A percentile compares a stretch with the other conserved stretches of the same genome.
Evolutionary conservation across 2,888 invertebrate species (phyloP).

Genomic region (Ennomos fuscantarius): DNA sequence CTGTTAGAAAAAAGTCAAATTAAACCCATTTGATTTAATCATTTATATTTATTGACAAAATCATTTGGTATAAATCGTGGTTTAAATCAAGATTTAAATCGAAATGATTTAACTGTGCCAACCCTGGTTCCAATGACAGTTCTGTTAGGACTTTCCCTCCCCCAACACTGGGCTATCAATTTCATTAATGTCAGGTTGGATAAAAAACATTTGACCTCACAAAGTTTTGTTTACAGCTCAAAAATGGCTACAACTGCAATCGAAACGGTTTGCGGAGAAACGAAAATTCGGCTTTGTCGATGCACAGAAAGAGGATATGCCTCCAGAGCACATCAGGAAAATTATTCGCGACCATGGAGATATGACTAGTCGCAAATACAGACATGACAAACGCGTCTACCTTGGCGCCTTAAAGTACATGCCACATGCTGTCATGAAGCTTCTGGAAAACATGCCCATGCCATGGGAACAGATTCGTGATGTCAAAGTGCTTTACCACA

Average conservation of each 20-base stretch:
- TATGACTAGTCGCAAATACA: constrained; percentile 99
- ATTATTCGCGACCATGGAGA: constrained; percentile 99
- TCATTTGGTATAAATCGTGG: no score
- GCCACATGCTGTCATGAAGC: constrained; percentile 99
- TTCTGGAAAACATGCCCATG: constrained; percentile 99
- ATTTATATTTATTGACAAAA: no score
- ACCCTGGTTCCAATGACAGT: no score
- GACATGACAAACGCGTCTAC: constrained; percentile 99
- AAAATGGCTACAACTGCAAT: constrained; percentile 99
- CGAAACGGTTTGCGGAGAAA: constrained; percentile 99
- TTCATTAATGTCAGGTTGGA: no score
- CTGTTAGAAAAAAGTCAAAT: no score
- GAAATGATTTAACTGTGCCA: no score
- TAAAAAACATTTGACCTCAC: no score
- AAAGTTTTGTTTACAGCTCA: constrained; percentile 84
- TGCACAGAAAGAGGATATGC: constrained; percentile 99
- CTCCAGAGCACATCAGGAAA: constrained; percentile 99
- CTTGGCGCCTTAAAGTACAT: constrained; percentile 99
- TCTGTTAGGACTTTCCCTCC: no score
- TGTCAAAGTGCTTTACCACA: constrained; percentile 98
- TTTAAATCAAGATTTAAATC: no score
- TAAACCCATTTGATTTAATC: no score
- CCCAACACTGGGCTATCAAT: no score
- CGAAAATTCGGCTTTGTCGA: constrained; percentile 99
- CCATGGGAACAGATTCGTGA: constrained; percentile 99